These are phyloP conservation scores for Cyrtonyx montezumae DNA, from an alignment of 2,113 vertebrate species.

Conservation along the genomic window DNA sequence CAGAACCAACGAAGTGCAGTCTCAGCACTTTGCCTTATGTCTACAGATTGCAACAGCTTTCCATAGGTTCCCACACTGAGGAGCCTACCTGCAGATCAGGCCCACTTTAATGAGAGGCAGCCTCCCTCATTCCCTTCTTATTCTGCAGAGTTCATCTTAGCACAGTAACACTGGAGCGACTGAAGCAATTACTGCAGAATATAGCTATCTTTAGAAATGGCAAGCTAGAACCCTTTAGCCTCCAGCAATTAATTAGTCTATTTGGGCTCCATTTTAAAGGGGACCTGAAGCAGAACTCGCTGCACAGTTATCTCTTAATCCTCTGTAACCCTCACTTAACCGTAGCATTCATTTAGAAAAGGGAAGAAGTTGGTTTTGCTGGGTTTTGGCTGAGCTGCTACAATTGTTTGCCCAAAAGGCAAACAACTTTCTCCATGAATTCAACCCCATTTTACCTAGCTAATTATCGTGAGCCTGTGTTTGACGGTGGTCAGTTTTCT, in stretches of 20 bases:
- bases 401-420: neutral
- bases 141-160: neutral
- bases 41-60: neutral
- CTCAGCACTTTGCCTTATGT: neutral
- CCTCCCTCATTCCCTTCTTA: neutral
- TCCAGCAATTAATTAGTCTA: conserved; percentile 44
- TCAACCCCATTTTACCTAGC: neutral
- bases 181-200: conserved; percentile 26
- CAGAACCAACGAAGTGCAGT: neutral
- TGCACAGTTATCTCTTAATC: conserved; percentile 23
- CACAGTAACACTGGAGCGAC: neutral
- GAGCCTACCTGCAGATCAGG: neutral
- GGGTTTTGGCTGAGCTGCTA: neutral
- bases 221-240: conserved; percentile 25
- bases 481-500: neutral
- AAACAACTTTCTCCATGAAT: neutral
- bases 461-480: conserved; percentile 1
- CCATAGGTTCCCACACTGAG: neutral
- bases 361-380: neutral
- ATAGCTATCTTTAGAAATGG: conserved; percentile 37
- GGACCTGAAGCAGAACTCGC: neutral
- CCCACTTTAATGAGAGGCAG: neutral
- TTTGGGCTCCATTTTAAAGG: conserved; percentile 21
- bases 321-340: neutral
- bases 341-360: neutral